Percentiles rank a stretch among this genome's conserved stretches.
phyloP scores from a whole-genome alignment of 2,797 vertebrate genomes.

The Synanceia verrucosa region DNA sequence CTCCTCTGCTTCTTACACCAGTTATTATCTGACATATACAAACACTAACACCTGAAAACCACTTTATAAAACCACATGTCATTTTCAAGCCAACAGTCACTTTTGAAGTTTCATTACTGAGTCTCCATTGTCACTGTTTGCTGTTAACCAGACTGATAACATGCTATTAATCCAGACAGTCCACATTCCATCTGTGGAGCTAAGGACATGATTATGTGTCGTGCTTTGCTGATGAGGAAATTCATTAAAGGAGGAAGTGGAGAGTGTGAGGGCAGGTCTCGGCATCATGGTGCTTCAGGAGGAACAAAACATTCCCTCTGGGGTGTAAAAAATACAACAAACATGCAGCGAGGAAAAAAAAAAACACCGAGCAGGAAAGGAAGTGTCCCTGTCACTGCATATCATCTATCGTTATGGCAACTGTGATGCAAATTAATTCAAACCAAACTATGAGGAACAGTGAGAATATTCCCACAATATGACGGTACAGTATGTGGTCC shows the following conservation, averaged over 20 bases:
- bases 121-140: background rate
- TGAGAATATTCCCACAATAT: background rate
- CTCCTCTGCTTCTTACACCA: conserved; percentile 18
- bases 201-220: background rate
- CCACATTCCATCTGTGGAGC: conserved; percentile 1
- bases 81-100: conserved; percentile 16
- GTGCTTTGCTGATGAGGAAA: background rate
- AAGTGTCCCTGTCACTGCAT: background rate
- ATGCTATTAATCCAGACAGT: background rate
- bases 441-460: background rate
- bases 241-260: background rate
- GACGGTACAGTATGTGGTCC: no score
- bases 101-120: background rate
- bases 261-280: background rate
- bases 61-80: conserved; percentile 10
- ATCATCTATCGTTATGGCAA: conserved; percentile 1
- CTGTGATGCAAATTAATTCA: background rate
- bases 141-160: background rate
- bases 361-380: conserved; percentile 1
- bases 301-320: background rate
- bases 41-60: conserved; percentile 11
- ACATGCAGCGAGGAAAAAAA: background rate
- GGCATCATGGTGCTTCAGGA: background rate
- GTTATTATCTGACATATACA: conserved; percentile 10
- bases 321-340: background rate